Conservation (phyloP, 2,797 vertebrate genomes). For the Gymnoscopelus microlampas region DNA sequence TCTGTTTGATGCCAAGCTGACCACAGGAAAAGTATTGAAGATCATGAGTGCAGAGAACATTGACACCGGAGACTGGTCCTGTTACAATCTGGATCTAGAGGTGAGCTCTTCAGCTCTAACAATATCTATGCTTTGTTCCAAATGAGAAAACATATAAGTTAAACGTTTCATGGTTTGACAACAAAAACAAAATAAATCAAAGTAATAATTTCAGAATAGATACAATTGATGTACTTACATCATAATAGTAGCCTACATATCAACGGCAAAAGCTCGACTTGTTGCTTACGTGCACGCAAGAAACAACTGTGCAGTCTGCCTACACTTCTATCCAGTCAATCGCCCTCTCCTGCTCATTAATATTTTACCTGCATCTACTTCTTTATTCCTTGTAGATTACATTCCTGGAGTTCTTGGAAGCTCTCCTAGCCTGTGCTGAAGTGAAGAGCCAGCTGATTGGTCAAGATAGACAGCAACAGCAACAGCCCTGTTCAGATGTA, state of each 20-base stretch:
- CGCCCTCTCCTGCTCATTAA: not conserved
- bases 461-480: not conserved
- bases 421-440: constrained; percentile 85
- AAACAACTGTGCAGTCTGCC: not conserved
- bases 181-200: too few species aligned
- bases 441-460: constrained; percentile 61
- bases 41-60: constrained; percentile 81
- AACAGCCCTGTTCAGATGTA: not conserved
- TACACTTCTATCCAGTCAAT: not conserved
- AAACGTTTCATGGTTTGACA: too few species aligned
- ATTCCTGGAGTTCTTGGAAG: constrained; percentile 95
- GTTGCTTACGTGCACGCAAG: too few species aligned
- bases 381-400: constrained; percentile 80
- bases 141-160: too few species aligned
- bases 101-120: constrained; percentile 65
- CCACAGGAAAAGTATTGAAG: constrained; percentile 76
- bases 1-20: constrained; percentile 84
- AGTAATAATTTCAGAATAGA: too few species aligned
- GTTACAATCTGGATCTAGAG: constrained; percentile 84
- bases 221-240: too few species aligned
- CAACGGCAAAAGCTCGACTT: too few species aligned
- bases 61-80: constrained; percentile 44
- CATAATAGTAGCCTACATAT: too few species aligned
- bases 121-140: not conserved
- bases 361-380: not conserved